These are phyloP conservation scores for Stenotaenia linearis DNA, from an alignment of 2,888 invertebrate species.

Conservation along the genomic window DNA sequence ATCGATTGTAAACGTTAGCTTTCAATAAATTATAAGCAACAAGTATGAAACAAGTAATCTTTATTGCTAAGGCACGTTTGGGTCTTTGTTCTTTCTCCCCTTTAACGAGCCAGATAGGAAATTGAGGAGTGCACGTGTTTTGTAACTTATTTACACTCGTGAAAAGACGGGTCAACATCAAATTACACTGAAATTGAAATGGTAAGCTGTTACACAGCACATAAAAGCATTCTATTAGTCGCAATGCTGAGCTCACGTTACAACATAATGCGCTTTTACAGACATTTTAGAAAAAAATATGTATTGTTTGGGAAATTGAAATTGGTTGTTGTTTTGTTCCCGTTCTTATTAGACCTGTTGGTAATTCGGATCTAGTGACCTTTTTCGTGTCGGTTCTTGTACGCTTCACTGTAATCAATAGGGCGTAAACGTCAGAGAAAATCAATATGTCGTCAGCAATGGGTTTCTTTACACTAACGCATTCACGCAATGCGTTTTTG, in stretches of 20 bases:
- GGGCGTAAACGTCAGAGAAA: background rate
- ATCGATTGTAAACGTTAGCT: background rate
- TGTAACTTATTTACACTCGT: background rate
- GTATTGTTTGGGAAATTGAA: background rate
- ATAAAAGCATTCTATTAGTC: background rate
- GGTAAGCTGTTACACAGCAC: background rate
- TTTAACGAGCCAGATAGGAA: background rate
- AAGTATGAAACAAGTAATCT: background rate
- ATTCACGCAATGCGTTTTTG: background rate
- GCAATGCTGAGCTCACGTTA: background rate
- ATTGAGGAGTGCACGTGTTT: background rate
- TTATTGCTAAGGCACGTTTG: background rate
- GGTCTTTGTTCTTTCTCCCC: background rate
- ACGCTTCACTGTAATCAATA: background rate
- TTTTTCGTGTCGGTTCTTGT: background rate
- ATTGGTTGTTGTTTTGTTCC: background rate
- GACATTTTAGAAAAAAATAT: background rate
- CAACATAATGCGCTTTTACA: background rate
- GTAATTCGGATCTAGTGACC: background rate
- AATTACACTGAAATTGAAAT: background rate
- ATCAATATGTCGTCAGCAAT: conserved; percentile 7
- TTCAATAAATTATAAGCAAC: background rate
- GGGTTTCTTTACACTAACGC: background rate
- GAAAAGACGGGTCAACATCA: background rate
- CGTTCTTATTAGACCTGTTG: background rate